Evolutionary conservation across 2,888 invertebrate genomes (phyloP).

Genomic region (Drosophila imparisetae): DNA sequence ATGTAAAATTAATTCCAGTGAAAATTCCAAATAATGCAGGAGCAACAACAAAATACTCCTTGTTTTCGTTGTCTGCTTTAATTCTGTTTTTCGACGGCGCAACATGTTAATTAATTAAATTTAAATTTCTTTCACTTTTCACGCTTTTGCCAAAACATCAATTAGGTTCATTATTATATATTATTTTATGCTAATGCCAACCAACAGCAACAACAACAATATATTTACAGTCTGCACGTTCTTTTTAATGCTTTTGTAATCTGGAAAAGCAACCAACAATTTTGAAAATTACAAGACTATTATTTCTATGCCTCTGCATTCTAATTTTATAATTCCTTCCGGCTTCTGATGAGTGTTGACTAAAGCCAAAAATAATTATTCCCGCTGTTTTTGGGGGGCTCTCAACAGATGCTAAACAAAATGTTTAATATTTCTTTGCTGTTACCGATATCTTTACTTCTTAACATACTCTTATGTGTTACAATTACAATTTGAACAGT

Average conservation of each 20-base stretch:
- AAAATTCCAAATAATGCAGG: not conserved
- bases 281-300: not conserved
- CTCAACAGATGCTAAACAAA: not conserved
- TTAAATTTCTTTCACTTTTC: not conserved
- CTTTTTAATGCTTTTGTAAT: not conserved
- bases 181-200: not conserved
- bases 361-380: not conserved
- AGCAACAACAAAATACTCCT: not conserved
- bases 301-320: not conserved
- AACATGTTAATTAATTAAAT: not conserved
- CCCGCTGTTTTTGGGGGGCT: not conserved
- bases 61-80: not conserved
- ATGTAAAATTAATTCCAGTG: not conserved
- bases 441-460: not conserved
- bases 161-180: not conserved
- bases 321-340: not conserved
- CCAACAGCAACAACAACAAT: not conserved
- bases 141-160: not conserved
- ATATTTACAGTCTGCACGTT: not conserved
- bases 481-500: not conserved
- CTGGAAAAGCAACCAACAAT: not conserved
- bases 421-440: not conserved
- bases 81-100: not conserved
- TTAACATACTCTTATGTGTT: not conserved
- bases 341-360: not conserved